These are phyloP conservation scores for Leptobrachium ailaonicum DNA, from an alignment of 2,113 vertebrate genomes.

Conservation along the genomic window DNA sequence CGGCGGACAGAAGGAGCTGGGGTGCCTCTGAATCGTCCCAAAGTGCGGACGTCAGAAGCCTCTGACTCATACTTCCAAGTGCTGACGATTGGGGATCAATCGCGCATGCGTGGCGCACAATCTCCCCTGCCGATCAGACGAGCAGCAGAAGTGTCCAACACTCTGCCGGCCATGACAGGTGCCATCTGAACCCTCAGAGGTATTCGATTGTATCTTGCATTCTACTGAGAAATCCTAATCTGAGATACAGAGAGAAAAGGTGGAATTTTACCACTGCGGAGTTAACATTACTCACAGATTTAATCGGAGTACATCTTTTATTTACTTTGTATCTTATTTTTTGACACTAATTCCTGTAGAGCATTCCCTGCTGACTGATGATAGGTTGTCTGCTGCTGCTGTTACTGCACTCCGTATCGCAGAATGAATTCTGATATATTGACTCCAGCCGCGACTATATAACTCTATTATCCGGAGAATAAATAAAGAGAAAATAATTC, in stretches of 20 bases:
- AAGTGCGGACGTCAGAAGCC: no score
- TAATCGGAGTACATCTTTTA: neutral
- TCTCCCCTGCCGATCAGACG: no score
- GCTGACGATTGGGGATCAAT: no score
- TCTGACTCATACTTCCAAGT: no score
- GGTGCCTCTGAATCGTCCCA: no score
- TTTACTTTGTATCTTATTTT: neutral
- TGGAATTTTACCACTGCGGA: neutral
- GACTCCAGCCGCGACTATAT: neutral
- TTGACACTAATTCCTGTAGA: neutral
- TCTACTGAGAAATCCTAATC: neutral
- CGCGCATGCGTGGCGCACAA: no score
- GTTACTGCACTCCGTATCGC: neutral
- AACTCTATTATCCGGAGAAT: slow-evolving; percentile 29
- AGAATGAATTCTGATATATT: slow-evolving; percentile 4
- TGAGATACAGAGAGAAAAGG: neutral
- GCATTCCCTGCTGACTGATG: neutral
- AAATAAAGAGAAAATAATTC: slow-evolving; percentile 21
- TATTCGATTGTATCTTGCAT: no score
- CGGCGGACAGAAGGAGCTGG: no score
- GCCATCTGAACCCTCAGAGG: no score
- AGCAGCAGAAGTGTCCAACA: no score
- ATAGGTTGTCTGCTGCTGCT: neutral
- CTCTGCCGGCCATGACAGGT: no score
- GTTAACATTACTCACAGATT: neutral